phyloP scores from a whole-genome alignment of 2,888 invertebrate genomes.

The Dascillus cervinus region DNA sequence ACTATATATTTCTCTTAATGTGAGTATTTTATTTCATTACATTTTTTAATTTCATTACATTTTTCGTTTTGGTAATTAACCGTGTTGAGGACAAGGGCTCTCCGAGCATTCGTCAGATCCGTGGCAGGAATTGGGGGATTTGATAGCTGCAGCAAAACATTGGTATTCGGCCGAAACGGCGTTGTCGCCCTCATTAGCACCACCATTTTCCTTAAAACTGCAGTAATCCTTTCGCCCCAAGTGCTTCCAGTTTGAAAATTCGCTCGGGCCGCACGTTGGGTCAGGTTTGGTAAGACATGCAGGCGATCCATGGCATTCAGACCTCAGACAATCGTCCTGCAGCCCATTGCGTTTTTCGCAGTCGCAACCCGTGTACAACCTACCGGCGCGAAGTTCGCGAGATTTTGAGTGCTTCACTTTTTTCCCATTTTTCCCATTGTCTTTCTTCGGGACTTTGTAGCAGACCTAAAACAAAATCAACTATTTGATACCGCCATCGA shows the following conservation, averaged over 20 bases:
- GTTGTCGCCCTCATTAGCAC: constrained; percentile 10
- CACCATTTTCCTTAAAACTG: constrained; percentile 1
- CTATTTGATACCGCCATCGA: too few relatives aligned
- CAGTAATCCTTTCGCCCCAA: constrained; percentile 17
- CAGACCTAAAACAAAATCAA: constrained; percentile 27
- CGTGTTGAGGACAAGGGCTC: too few relatives aligned
- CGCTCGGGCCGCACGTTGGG: constrained; percentile 44
- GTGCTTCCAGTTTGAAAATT: constrained; percentile 33
- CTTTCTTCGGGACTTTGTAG: constrained; percentile 18
- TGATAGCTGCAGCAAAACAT: constrained; percentile 31
- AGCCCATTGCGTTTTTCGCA: constrained; percentile 52
- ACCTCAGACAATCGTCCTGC: constrained; percentile 51
- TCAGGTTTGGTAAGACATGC: constrained; percentile 43
- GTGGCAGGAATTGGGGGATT: neutral
- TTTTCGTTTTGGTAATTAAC: too few relatives aligned
- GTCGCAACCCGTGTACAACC: constrained; percentile 49
- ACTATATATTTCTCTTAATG: neutral
- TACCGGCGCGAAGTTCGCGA: constrained; percentile 47
- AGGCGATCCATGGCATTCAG: constrained; percentile 46
- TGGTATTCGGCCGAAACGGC: constrained; percentile 23
- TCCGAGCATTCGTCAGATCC: too few relatives aligned
- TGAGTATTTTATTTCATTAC: neutral
- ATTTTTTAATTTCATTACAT: neutral
- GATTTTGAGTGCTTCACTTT: constrained; percentile 40
- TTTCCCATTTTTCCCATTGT: neutral